Evolutionary conservation across 2,888 invertebrate genomes (phyloP), one percentile per base, ranked within the genome.

Genomic region (Phania funesta): DNA sequence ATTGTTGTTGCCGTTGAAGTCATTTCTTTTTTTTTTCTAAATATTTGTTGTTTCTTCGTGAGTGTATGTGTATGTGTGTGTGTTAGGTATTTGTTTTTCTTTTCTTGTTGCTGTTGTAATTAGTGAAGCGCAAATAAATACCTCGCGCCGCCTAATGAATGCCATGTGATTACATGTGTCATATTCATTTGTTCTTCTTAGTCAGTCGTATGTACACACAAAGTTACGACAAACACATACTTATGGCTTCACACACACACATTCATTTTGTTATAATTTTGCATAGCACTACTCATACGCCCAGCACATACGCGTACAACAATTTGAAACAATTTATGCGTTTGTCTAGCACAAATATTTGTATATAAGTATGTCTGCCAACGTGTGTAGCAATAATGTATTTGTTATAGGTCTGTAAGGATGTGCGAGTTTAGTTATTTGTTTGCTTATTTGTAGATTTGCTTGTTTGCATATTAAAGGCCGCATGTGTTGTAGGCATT

Each of bases 101-200:
- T 32, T 5, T 18, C 26, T 64, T 78, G 73, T 54, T 38, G 52
- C 44, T 75, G 87, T 84, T 87, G 87, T 85, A 88, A 86, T 87
- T 88, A 87, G 87, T 87, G 87, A 86, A 87, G 87, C 88, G 84
- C 87, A 87, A 87, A 87, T 86, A 88, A 88, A 87, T 86, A 82
- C 74, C 78, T 82, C 82, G 82, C 81, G 81, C 74, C 86, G 85
- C 87, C 87, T 88, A 87, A 88, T 87, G 86, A 88, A 87, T 85
- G 83, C 76, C 84, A 76, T 78, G 65, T 86, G 82, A 87, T 87
- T 86, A 87, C 87, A 87, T 85, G 86, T 87, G 87, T 87, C 86
- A 80, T 77, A 80, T 77, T 77, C 76, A 80, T 76, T 83, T 80
- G 62, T 75, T 32, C 20, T 83, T 64, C 46, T 22, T 73, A 29